Percentiles rank a stretch among this genome's conserved stretches.
These are phyloP conservation scores for Xenotilapia flavipinnis DNA, from an alignment of 2,113 vertebrate species.

Conservation along the genomic window DNA sequence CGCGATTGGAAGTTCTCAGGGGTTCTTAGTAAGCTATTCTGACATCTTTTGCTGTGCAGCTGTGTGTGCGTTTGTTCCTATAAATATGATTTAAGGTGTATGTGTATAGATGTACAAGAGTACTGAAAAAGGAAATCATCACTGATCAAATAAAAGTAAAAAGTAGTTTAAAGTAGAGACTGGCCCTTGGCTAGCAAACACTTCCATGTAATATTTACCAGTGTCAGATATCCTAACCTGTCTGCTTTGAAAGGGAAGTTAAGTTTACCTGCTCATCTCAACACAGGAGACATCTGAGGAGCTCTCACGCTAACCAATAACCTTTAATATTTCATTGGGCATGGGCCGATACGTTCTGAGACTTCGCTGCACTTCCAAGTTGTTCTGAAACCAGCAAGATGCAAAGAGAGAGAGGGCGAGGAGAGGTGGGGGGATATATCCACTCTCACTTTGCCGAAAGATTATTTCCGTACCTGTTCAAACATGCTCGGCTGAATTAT, in stretches of 20 bases:
- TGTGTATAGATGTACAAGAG: neutral
- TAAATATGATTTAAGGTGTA: neutral
- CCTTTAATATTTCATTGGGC: constrained; percentile 80
- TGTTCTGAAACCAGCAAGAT: constrained; percentile 57
- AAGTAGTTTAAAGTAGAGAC: neutral
- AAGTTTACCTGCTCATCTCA: constrained; percentile 55
- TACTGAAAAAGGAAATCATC: neutral
- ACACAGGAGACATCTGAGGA: constrained; percentile 1
- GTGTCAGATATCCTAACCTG: constrained; percentile 66
- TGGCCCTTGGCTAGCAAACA: constrained; percentile 39
- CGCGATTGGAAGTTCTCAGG: fast-evolving
- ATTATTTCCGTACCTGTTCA: constrained; percentile 92
- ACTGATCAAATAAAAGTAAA: neutral
- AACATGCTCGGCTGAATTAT: constrained; percentile 87
- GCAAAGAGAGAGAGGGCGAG: neutral
- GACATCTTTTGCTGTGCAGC: neutral
- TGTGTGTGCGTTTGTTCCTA: neutral
- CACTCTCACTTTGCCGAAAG: constrained; percentile 63
- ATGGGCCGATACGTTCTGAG: constrained; percentile 67
- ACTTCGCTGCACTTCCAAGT: constrained; percentile 67
- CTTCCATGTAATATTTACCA: constrained; percentile 66
- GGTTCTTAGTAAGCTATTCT: neutral
- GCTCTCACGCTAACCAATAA: constrained; percentile 68
- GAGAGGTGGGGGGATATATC: constrained; percentile 14
- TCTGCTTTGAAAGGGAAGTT: constrained; percentile 7